These are phyloP conservation scores for Notolabrus celidotus DNA, from an alignment of 2,797 vertebrate genomes.

Conservation along the genomic window DNA sequence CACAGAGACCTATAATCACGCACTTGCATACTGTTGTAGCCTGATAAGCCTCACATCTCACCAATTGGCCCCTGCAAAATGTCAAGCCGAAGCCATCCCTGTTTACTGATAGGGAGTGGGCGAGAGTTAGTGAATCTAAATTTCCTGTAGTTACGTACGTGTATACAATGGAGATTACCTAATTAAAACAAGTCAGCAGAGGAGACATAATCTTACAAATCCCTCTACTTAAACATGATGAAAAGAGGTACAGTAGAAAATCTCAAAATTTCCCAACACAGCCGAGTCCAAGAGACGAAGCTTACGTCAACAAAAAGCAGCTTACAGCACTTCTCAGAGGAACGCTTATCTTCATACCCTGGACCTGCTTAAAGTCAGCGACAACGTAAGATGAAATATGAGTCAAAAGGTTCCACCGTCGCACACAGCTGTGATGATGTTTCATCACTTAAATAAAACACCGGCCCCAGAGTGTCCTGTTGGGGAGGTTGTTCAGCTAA, in stretches of 20 bases:
- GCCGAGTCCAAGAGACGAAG: constrained; percentile 52
- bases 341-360: constrained; percentile 52
- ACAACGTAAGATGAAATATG: constrained; percentile 44
- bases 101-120: constrained; percentile 60
- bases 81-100: constrained; percentile 68
- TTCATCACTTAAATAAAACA: constrained; percentile 55
- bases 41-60: constrained; percentile 74
- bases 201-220: constrained; percentile 66
- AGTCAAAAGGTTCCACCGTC: constrained; percentile 47
- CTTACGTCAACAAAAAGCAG: constrained; percentile 69
- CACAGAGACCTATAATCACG: constrained; percentile 21
- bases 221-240: constrained; percentile 54
- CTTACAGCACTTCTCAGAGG: constrained; percentile 56
- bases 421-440: constrained; percentile 42
- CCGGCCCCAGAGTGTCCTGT: constrained; percentile 30
- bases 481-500: constrained; percentile 55
- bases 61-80: constrained; percentile 77
- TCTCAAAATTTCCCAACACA: constrained; percentile 47
- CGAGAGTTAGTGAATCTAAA: constrained; percentile 55
- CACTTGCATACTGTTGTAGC: constrained; percentile 47
- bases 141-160: constrained; percentile 61
- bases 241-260: constrained; percentile 57
- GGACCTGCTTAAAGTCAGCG: constrained; percentile 42
- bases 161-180: constrained; percentile 60
- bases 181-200: constrained; percentile 65